These are phyloP conservation scores for Hydra vulgaris DNA, from an alignment of 30 jellyfish, hydroid and myxozoan genomes.

Conservation along the genomic window DNA sequence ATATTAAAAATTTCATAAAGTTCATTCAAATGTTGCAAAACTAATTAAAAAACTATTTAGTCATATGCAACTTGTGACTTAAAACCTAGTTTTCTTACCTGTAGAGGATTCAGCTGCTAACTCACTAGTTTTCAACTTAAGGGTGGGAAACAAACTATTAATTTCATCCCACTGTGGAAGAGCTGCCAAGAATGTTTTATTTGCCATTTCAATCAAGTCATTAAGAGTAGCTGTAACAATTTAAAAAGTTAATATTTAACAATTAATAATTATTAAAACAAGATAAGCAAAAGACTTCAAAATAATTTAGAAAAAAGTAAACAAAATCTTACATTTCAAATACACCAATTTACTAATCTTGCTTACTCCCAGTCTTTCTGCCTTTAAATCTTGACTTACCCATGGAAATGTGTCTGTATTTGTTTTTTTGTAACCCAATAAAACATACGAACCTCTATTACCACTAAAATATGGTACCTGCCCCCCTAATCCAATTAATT, in stretches of 20 bases:
- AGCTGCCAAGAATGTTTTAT: conserved; percentile 34
- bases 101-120: conserved; percentile 44
- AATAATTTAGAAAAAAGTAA: neutral
- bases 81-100: no score
- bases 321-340: conserved; percentile 33
- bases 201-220: conserved; percentile 44
- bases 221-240: conserved; percentile 30
- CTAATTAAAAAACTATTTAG: no score
- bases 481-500: conserved; percentile 62
- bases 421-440: conserved; percentile 55
- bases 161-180: conserved; percentile 65
- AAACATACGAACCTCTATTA: conserved; percentile 56
- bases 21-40: no score
- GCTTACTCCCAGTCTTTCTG: conserved; percentile 60
- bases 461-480: conserved; percentile 61
- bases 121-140: conserved; percentile 16
- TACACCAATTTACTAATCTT: conserved; percentile 37
- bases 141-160: conserved; percentile 29
- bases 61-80: no score
- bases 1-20: no score
- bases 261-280: neutral
- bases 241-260: neutral
- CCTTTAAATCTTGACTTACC: conserved; percentile 60
- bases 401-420: conserved; percentile 44
- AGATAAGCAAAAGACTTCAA: neutral